phyloP scores from a whole-genome alignment of 2,797 vertebrate genomes.

The Sebastes steindachneri region DNA sequence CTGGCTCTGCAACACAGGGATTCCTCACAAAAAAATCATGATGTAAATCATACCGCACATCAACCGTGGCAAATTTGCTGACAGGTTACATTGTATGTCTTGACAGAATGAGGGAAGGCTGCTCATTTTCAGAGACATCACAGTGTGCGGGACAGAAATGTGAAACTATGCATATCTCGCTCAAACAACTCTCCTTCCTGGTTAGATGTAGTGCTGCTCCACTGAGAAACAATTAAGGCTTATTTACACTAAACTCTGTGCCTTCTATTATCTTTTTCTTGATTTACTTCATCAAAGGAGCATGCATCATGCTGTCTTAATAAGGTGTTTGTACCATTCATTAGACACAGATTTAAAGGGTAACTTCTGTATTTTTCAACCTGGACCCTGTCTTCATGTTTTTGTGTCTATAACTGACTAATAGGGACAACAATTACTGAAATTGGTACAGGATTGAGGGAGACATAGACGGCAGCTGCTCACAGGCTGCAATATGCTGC shows the following conservation, averaged over 20 bases:
- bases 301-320: conserved; percentile 25
- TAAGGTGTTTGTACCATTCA: conserved; percentile 21
- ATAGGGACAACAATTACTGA: neutral
- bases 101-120: conserved; percentile 39
- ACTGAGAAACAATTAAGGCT: conserved; percentile 37
- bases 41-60: conserved; percentile 42
- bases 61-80: conserved; percentile 29
- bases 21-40: conserved; percentile 8
- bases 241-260: conserved; percentile 38
- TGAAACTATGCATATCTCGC: neutral
- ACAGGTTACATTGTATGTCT: conserved; percentile 46
- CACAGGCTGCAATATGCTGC: accelerated
- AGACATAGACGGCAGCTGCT: neutral
- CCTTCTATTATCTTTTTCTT: conserved; percentile 37
- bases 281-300: conserved; percentile 42
- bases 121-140: conserved; percentile 23
- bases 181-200: conserved; percentile 12
- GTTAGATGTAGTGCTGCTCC: conserved; percentile 22
- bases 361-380: neutral
- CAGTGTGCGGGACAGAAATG: neutral
- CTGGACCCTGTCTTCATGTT: neutral
- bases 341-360: neutral
- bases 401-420: neutral
- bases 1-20: neutral
- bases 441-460: neutral